Percentiles rank a stretch among this genome's conserved stretches.
These are phyloP conservation scores for Melikaiella ostensackeni DNA, from an alignment of 2,888 invertebrate species.

Conservation along the genomic window DNA sequence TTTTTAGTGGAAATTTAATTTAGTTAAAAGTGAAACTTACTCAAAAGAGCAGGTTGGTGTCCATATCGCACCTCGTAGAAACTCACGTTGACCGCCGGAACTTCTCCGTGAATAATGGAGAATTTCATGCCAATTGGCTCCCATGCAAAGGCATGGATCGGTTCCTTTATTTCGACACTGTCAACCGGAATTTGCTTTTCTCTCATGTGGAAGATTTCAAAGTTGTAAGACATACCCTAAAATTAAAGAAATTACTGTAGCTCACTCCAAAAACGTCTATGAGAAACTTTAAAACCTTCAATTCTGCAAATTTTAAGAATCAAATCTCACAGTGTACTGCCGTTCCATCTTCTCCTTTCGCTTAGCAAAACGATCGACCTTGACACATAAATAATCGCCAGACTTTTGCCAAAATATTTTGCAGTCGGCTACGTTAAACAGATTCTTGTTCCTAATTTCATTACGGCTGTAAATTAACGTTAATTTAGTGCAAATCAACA, in stretches of 20 bases:
- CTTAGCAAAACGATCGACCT: slow-evolving; percentile 93
- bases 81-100: slow-evolving; percentile 90
- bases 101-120: slow-evolving; percentile 97
- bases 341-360: slow-evolving; percentile 95
- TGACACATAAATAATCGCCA: slow-evolving; percentile 98
- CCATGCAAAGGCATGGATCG: slow-evolving; percentile 97
- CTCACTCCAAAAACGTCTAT: neutral
- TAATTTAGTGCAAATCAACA: slow-evolving; percentile 37
- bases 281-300: neutral
- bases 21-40: slow-evolving; percentile 80
- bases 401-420: slow-evolving; percentile 99
- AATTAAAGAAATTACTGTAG: slow-evolving; percentile 18
- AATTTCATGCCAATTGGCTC: slow-evolving; percentile 98
- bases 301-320: slow-evolving; percentile 23
- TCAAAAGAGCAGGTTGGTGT: slow-evolving; percentile 91
- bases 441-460: slow-evolving; percentile 94
- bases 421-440: slow-evolving; percentile 98
- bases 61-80: slow-evolving; percentile 96
- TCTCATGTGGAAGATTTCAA: slow-evolving; percentile 99
- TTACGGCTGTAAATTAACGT: slow-evolving; percentile 79
- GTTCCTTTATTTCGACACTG: slow-evolving; percentile 96
- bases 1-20: slow-evolving; percentile 30
- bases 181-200: slow-evolving; percentile 99
- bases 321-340: slow-evolving; percentile 87
- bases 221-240: slow-evolving; percentile 96